Percentiles rank a stretch among this genome's conserved stretches.
Evolutionary conservation across 1,140 invertebrate genomes (phyloP).

Genomic region (Drusus annulatus): DNA sequence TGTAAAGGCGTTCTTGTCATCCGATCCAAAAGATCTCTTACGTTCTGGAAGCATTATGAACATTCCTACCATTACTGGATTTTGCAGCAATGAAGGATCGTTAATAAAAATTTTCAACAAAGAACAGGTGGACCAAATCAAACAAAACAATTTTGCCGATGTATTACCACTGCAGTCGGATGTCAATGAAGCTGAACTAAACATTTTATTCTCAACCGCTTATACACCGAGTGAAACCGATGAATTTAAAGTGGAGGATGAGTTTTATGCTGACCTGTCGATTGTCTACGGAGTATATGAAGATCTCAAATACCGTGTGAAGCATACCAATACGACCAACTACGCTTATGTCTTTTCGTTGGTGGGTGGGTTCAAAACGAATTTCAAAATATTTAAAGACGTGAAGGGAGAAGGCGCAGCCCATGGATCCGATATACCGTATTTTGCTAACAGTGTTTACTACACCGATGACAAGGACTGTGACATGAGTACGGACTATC

Average conservation of each 20-base stretch:
- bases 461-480: slow-evolving; percentile 46
- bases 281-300: slow-evolving; percentile 64
- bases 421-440: slow-evolving; percentile 66
- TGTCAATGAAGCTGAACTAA: slow-evolving; percentile 60
- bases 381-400: slow-evolving; percentile 65
- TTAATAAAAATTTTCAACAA: slow-evolving; percentile 58
- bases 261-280: slow-evolving; percentile 65
- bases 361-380: slow-evolving; percentile 65
- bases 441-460: slow-evolving; percentile 62
- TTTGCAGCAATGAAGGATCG: slow-evolving; percentile 65
- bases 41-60: slow-evolving; percentile 63
- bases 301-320: slow-evolving; percentile 55
- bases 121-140: slow-evolving; percentile 58
- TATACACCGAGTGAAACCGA: slow-evolving; percentile 62
- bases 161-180: slow-evolving; percentile 62
- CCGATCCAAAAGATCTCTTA: slow-evolving; percentile 62
- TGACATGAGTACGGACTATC: slow-evolving; percentile 61
- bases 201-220: slow-evolving; percentile 60
- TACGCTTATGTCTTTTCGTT: slow-evolving; percentile 68
- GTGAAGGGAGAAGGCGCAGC: slow-evolving; percentile 62
- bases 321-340: slow-evolving; percentile 63
- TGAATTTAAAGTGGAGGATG: slow-evolving; percentile 63
- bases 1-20: slow-evolving; percentile 65
- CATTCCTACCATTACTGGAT: slow-evolving; percentile 65
- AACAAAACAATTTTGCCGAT: slow-evolving; percentile 61